Conservation (phyloP, 2,113 vertebrate species). For the Bucco capensis region DNA sequence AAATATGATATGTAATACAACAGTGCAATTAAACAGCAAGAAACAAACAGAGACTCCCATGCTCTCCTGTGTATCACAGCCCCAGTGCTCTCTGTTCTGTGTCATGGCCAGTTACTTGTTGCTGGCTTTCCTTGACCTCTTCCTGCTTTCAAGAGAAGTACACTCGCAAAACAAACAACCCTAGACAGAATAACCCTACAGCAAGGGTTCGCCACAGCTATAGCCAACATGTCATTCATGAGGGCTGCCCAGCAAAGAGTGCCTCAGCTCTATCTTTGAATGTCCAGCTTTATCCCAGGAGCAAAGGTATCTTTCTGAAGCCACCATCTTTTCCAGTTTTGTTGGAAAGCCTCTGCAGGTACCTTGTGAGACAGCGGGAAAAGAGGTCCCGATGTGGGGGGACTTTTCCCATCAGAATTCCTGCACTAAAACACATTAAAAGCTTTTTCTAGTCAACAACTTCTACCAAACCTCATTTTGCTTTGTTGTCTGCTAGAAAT, state of each 20-base stretch:
- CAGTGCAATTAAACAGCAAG: background rate
- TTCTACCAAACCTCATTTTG: background rate
- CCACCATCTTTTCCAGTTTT: background rate
- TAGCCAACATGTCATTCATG: background rate
- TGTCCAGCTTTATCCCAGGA: background rate
- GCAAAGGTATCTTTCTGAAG: background rate
- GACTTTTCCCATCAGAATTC: background rate
- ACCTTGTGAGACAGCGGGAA: background rate
- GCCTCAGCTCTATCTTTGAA: background rate
- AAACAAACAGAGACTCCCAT: background rate
- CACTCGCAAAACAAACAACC: background rate
- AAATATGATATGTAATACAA: background rate
- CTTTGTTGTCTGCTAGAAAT: slow-evolving; percentile 17
- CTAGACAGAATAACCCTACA: background rate
- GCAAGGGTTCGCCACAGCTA: background rate
- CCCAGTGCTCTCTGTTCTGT: background rate
- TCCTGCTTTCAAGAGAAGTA: slow-evolving; percentile 23
- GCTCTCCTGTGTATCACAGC: accelerated
- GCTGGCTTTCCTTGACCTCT: background rate
- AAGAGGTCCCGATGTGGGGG: background rate
- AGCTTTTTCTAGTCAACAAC: background rate
- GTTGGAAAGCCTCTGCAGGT: background rate
- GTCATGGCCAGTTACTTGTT: background rate
- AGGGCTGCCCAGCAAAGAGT: background rate
- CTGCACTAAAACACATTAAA: background rate